phyloP scores from a whole-genome alignment of 2,888 invertebrate species.

The Smittia aterrima region DNA sequence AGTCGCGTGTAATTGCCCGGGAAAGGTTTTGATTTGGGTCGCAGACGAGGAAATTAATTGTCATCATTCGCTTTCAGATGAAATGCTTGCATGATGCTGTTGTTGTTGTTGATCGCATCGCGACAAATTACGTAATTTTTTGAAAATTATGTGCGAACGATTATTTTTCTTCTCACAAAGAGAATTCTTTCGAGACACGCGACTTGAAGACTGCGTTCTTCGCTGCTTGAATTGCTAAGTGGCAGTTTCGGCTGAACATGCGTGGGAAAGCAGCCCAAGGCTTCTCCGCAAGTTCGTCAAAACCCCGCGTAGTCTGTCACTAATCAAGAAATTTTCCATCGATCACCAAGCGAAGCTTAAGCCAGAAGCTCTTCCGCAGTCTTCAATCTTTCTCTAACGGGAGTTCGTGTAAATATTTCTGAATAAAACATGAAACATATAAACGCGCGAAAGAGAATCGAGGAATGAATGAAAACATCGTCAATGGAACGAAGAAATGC shows the following conservation, averaged over 20 bases:
- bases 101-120: background rate
- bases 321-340: no score
- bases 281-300: background rate
- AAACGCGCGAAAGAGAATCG: background rate
- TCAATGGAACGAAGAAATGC: background rate
- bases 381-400: background rate
- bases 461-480: background rate
- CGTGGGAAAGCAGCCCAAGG: constrained; percentile 22
- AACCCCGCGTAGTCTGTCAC: background rate
- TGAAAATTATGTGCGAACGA: background rate
- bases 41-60: background rate
- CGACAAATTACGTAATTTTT: background rate
- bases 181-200: background rate
- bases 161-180: background rate
- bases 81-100: background rate
- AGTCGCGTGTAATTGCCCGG: no score
- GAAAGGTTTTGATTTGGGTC: no score
- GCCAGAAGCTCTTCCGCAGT: no score
- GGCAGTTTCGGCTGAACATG: background rate
- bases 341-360: no score
- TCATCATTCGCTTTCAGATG: background rate
- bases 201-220: background rate
- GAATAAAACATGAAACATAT: background rate
- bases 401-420: background rate
- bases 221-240: background rate